These are phyloP conservation scores for Thecophora atra DNA, from an alignment of 2,888 invertebrate genomes.

Conservation along the genomic window DNA sequence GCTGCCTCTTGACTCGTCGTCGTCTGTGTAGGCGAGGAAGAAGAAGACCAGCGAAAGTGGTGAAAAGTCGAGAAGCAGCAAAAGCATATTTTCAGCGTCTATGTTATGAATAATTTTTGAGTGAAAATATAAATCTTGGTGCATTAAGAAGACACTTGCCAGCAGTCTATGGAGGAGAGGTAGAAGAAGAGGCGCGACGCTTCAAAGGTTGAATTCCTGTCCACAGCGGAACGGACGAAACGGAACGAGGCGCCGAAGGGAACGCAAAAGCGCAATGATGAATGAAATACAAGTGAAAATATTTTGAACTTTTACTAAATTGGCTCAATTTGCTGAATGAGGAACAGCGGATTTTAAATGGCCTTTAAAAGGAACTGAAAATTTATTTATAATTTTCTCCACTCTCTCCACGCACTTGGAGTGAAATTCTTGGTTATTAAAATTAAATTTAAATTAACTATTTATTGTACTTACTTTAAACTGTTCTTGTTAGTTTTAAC, in stretches of 20 bases:
- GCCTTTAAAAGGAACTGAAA: neutral
- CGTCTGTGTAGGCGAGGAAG: too few relatives aligned
- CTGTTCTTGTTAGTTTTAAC: too few relatives aligned
- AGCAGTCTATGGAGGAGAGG: neutral
- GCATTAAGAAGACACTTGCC: constrained; percentile 9
- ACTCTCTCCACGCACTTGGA: constrained; percentile 1
- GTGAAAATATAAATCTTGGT: constrained; percentile 33
- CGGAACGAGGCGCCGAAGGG: too few relatives aligned
- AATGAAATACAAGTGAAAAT: neutral
- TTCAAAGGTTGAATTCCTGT: too few relatives aligned
- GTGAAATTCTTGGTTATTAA: constrained; percentile 28
- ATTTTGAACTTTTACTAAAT: neutral
- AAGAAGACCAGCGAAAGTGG: too few relatives aligned
- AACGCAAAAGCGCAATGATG: too few relatives aligned
- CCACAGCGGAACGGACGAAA: too few relatives aligned
- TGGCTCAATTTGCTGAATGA: constrained; percentile 25
- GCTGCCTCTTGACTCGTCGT: too few relatives aligned
- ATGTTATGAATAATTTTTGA: constrained; percentile 31
- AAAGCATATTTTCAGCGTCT: constrained; percentile 35
- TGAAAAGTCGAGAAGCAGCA: neutral
- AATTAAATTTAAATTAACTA: too few relatives aligned
- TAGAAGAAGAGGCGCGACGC: neutral
- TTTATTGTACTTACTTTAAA: too few relatives aligned
- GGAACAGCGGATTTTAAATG: constrained; percentile 17
- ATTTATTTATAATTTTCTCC: constrained; percentile 1